Percentiles rank a stretch among this genome's conserved stretches.
Evolutionary conservation across 2,113 vertebrate species (phyloP).

Genomic region (Neolamprologus sp.): DNA sequence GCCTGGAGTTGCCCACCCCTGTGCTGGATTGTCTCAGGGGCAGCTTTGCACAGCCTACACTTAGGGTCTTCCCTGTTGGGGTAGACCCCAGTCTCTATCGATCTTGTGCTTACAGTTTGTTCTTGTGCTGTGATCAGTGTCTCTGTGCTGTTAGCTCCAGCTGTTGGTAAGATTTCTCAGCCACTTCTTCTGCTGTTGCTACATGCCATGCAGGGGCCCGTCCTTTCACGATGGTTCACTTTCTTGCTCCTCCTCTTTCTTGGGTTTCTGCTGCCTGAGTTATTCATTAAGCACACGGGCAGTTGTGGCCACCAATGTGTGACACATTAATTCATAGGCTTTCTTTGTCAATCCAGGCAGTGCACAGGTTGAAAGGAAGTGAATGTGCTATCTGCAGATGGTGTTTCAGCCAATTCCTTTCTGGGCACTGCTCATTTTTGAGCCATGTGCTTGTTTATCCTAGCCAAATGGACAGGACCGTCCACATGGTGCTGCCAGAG

Average conservation of each 20-base stretch:
- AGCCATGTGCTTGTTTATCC: not conserved
- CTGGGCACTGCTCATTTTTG: not conserved
- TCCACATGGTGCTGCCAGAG: not conserved
- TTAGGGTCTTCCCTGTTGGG: not conserved
- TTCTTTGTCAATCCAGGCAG: fast-evolving
- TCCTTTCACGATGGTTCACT: not conserved
- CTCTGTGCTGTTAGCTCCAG: not conserved
- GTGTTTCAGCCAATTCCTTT: not conserved
- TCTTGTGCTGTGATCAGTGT: not conserved
- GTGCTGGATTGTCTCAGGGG: not conserved
- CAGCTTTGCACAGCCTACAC: not conserved
- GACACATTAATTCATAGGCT: not conserved
- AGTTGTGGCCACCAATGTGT: not conserved
- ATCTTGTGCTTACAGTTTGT: fast-evolving
- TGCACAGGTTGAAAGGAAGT: not conserved
- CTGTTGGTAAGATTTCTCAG: not conserved
- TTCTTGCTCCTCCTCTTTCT: fast-evolving
- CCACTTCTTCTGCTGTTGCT: not conserved
- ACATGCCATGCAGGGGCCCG: not conserved
- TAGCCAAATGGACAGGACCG: not conserved
- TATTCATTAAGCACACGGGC: not conserved
- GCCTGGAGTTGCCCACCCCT: fast-evolving
- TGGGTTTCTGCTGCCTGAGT: not conserved
- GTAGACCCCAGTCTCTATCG: not conserved
- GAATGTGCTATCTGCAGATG: not conserved